These are phyloP conservation scores for Ptiloglossa arizonensis DNA, from an alignment of 1,140 invertebrate species.

Conservation along the genomic window DNA sequence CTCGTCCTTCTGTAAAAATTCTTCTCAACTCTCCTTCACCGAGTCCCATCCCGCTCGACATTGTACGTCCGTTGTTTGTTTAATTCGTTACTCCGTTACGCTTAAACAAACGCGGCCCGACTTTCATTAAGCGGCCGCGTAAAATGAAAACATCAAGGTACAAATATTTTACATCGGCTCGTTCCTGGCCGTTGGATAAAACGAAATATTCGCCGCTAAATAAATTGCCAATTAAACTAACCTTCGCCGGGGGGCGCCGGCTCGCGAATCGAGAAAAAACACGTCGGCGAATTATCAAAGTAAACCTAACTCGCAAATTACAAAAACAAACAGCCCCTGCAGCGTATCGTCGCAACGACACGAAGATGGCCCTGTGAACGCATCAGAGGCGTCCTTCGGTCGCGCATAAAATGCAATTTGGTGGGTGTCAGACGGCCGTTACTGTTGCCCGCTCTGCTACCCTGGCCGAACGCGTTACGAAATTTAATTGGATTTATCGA, in stretches of 20 bases:
- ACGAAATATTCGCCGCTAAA: background rate
- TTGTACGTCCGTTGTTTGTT: background rate
- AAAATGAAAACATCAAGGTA: no score
- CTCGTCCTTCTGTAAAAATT: no score
- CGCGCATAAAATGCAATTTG: conserved; percentile 72
- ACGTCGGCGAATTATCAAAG: background rate
- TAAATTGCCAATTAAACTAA: background rate
- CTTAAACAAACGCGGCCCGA: background rate
- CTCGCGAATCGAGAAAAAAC: background rate
- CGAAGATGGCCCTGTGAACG: conserved; percentile 48
- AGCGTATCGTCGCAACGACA: background rate
- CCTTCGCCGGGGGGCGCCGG: no score
- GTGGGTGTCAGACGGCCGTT: conserved; percentile 59
- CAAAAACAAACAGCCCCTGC: conserved; percentile 24
- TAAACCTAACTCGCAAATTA: conserved; percentile 20
- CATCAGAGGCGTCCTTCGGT: conserved; percentile 34
- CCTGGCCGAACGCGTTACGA: conserved; percentile 63
- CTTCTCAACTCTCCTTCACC: no score
- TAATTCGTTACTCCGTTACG: background rate
- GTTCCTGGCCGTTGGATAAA: background rate
- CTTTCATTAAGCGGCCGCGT: no score
- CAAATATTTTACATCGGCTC: no score
- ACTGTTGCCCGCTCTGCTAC: conserved; percentile 39
- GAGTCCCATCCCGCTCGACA: no score
- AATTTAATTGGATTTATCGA: conserved; percentile 81